Percentiles rank a stretch among this genome's conserved stretches.
Conservation (phyloP, 2,113 vertebrate genomes). For the Raja brachyura region DNA sequence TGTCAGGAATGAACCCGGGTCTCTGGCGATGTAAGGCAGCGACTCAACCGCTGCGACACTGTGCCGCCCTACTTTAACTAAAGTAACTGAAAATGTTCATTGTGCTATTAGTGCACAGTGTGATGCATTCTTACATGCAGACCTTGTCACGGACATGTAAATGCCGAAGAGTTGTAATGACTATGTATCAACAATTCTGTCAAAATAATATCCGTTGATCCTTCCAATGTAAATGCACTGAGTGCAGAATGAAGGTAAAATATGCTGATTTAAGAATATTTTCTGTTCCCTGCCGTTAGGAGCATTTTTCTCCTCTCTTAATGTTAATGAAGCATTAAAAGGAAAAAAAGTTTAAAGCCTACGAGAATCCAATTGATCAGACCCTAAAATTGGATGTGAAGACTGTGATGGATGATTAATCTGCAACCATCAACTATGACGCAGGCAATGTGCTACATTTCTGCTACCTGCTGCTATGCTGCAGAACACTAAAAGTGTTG, state of each 20-base stretch:
- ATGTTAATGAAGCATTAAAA: neutral
- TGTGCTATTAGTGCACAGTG: neutral
- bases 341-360: constrained; percentile 17
- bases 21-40: too few relatives aligned
- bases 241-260: neutral
- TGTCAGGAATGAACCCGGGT: too few relatives aligned
- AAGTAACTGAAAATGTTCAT: neutral
- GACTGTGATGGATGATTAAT: neutral
- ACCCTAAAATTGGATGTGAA: neutral
- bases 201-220: neutral
- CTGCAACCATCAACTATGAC: too few relatives aligned
- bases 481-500: neutral
- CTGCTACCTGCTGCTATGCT: neutral
- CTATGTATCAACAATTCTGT: neutral
- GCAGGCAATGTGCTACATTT: neutral
- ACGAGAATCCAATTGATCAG: neutral
- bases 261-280: neutral
- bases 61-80: too few relatives aligned
- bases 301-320: neutral
- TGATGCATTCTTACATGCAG: neutral
- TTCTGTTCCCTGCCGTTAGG: neutral
- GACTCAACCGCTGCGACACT: too few relatives aligned
- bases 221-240: neutral
- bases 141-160: neutral
- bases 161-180: neutral